Evolutionary conservation across 1,140 invertebrate genomes (phyloP), one percentile per base, ranked within the genome.

Genomic region (Trichogramma pretiosum): DNA sequence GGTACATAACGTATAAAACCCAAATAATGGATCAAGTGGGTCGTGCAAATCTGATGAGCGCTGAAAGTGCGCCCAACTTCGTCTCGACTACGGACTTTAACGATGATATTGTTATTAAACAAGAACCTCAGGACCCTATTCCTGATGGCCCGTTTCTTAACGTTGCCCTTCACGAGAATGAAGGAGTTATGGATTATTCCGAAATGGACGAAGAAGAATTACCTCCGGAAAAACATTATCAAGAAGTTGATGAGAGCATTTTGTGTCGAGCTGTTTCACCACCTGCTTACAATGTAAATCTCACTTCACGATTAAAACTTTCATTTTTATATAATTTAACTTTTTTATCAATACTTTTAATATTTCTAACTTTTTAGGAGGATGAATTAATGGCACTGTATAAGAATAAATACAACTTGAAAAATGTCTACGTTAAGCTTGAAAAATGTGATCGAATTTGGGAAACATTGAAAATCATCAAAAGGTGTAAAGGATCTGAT

Each of bases 391-490:
- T 42, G 5, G 23, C 43, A 17, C 46, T 46, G 39, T 56, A 56
- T 19, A 55, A 55, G 21, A 32, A 53, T 26, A 55, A 54, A 34
- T 61, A 58, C 9, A 39, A 62, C 7, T 18, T 69, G 22, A 60
- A 56, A 8, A 52, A 65, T 33, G 51, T 64, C 3, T 42, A 46
- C 26, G 16, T 70, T 9, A 16, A 48, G 1, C 45, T 68, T 11
- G 61, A 67, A 37, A 52, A 48, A 17, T 70, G 68, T 49, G 68
- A 70, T 47, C 69, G 68, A 48, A 69, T 70, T 42, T 69, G 67
- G 67, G 57, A 69, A 41, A 69, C 67, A 5, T 44, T 70, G 23
- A 48, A 69, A 18, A 43, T 70, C 0, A 64, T 69, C 38, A 63
- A 59, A 46, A 57, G 60, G 45, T 21, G 56, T 10, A 60, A 67